Conservation (phyloP, 1,140 invertebrate species). For the Alviniconcha marisindica region DNA sequence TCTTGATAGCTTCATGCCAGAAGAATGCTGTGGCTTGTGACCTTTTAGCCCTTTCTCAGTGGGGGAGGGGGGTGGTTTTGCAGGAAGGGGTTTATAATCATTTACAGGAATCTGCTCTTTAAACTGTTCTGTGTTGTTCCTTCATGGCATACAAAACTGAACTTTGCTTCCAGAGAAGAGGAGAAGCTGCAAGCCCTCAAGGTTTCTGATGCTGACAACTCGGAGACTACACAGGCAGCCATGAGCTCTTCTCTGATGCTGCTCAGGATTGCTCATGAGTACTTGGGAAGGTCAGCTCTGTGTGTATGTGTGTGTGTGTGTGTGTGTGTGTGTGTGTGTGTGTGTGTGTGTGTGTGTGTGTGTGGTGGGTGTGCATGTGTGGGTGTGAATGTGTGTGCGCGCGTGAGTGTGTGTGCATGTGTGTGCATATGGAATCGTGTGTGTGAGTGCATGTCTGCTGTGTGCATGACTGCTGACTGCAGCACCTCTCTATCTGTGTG, state of each 20-base stretch:
- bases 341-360: background rate
- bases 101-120: too few species aligned
- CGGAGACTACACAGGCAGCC: slow-evolving; percentile 76
- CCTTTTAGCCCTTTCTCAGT: too few species aligned
- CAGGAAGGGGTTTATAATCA: too few species aligned
- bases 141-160: too few species aligned
- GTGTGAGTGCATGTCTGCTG: too few species aligned
- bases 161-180: slow-evolving; percentile 69
- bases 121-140: too few species aligned
- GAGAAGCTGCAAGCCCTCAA: slow-evolving; percentile 62
- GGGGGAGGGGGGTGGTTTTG: too few species aligned
- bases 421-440: too few species aligned
- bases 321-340: background rate
- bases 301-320: background rate
- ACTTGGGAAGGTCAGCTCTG: slow-evolving; percentile 82
- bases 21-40: too few species aligned
- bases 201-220: slow-evolving; percentile 78
- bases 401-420: too few species aligned
- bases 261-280: slow-evolving; percentile 84
- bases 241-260: slow-evolving; percentile 87
- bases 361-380: background rate
- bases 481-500: background rate
- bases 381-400: too few species aligned
- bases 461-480: background rate
- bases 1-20: too few species aligned